phyloP scores from a whole-genome alignment of 2,113 vertebrate species.

The Helogale parvula region DNA sequence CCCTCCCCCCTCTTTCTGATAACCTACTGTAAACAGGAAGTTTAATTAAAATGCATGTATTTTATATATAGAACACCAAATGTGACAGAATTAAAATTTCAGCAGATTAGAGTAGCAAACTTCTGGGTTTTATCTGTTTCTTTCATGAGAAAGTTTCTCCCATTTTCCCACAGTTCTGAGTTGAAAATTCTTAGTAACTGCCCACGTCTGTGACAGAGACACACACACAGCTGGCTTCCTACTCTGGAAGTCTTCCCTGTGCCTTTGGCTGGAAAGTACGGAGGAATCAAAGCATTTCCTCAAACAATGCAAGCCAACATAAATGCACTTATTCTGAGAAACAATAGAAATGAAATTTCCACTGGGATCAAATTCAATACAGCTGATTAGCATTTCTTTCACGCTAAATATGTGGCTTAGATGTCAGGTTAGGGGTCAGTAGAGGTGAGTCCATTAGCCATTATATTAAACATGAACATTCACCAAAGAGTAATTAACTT shows the following conservation, averaged over 20 bases:
- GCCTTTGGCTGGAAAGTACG: constrained; percentile 38
- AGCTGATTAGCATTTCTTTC: constrained; percentile 64
- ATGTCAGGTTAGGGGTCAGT: background rate
- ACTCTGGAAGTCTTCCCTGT: constrained; percentile 45
- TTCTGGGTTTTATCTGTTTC: background rate
- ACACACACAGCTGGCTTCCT: constrained; percentile 41
- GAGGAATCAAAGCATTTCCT: constrained; percentile 57
- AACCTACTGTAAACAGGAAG: constrained; percentile 11
- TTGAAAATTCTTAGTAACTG: background rate
- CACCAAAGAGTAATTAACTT: constrained; percentile 30
- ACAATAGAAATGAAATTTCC: constrained; percentile 68
- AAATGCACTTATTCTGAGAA: constrained; percentile 68
- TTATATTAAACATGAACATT: constrained; percentile 10
- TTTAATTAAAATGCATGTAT: background rate
- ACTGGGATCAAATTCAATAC: constrained; percentile 20
- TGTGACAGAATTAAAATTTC: constrained; percentile 3
- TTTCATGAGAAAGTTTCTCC: background rate
- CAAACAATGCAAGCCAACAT: constrained; percentile 58
- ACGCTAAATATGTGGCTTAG: constrained; percentile 38
- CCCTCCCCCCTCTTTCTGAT: background rate
- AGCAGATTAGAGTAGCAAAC: too few species aligned
- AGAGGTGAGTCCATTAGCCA: background rate
- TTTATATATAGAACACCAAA: background rate
- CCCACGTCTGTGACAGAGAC: background rate
- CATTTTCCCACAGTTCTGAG: background rate